Percentiles rank a stretch among this genome's conserved stretches.
Evolutionary conservation across 2,797 vertebrate species (phyloP).

Genomic region (Chlorospingus flavigularis): DNA sequence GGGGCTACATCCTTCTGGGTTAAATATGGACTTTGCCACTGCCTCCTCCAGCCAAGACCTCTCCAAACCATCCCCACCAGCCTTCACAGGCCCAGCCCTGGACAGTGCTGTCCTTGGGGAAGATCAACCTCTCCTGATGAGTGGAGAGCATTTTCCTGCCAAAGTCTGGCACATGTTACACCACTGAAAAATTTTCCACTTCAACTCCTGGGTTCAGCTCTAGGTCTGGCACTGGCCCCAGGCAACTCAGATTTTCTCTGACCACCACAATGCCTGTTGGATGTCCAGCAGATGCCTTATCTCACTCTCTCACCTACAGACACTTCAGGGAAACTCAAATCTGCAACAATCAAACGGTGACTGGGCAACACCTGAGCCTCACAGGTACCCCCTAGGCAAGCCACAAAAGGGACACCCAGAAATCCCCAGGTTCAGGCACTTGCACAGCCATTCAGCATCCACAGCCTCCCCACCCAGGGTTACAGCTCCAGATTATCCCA

Average conservation of each 20-base stretch:
- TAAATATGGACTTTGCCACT: neutral
- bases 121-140: neutral
- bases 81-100: fast-evolving
- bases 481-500: neutral
- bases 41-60: neutral
- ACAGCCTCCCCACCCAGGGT: neutral
- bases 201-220: neutral
- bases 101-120: neutral
- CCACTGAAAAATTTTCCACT: neutral
- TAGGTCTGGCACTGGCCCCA: neutral
- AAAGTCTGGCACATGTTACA: fast-evolving
- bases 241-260: neutral
- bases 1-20: neutral
- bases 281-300: neutral
- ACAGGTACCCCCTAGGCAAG: neutral
- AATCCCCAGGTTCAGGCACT: neutral
- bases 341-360: neutral
- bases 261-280: fast-evolving
- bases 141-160: neutral
- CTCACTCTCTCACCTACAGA: neutral
- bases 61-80: neutral
- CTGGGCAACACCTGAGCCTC: neutral
- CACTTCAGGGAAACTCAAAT: neutral
- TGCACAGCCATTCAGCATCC: neutral
- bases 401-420: neutral